phyloP scores from a whole-genome alignment of 2,888 invertebrate species.

The Himalopsyche tibetana region DNA sequence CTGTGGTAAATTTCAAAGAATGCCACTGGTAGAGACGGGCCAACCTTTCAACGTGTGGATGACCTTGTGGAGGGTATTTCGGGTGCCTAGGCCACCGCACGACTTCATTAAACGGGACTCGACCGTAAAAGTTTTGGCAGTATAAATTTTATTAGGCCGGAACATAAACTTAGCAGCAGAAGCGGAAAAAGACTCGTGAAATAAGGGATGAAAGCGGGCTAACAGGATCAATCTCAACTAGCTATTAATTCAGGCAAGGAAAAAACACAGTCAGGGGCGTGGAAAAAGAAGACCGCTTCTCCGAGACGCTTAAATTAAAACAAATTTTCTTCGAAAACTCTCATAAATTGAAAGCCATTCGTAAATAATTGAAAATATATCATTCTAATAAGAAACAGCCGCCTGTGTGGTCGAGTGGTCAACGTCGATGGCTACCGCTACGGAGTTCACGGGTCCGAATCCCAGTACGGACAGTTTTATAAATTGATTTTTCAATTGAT shows the following conservation, averaged over 20 bases:
- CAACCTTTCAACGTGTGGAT: conserved; percentile 18
- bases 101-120: conserved; percentile 34
- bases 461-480: no score
- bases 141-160: conserved; percentile 31
- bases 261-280: background rate
- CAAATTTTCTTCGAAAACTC: no score
- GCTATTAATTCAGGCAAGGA: conserved; percentile 23
- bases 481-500: no score
- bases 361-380: no score
- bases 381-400: no score
- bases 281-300: background rate
- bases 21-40: conserved; percentile 4
- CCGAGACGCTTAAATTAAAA: no score
- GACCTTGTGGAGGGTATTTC: conserved; percentile 24
- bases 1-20: background rate
- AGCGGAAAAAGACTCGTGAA: conserved; percentile 34
- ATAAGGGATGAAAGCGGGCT: conserved; percentile 21
- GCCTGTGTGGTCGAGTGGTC: no score
- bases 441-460: no score
- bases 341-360: no score
- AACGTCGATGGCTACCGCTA: no score
- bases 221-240: conserved; percentile 31
- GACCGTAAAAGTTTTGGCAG: conserved; percentile 32
- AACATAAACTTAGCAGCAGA: conserved; percentile 11
- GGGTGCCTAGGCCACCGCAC: conserved; percentile 28